These are phyloP conservation scores for Melanotus villosus DNA, from an alignment of 2,888 invertebrate genomes.

Conservation along the genomic window DNA sequence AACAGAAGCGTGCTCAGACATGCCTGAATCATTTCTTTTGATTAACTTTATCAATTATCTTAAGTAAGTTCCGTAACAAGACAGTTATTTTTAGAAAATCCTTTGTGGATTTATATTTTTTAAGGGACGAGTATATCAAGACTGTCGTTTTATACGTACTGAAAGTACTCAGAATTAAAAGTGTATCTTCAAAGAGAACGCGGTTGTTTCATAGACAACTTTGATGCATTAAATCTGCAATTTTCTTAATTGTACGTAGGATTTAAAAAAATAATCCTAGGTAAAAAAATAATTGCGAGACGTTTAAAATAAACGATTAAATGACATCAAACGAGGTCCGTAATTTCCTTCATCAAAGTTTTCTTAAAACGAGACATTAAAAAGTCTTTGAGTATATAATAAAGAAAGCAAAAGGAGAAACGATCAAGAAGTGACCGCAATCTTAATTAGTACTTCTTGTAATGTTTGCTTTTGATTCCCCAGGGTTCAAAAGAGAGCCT, in stretches of 20 bases:
- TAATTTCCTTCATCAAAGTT: not conserved
- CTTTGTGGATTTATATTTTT: constrained; percentile 22
- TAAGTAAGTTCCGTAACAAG: constrained; percentile 40
- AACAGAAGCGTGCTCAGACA: constrained; percentile 49
- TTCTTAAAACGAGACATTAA: not conserved
- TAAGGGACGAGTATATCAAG: not conserved
- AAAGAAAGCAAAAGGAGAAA: not conserved
- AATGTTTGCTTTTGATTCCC: constrained; percentile 22
- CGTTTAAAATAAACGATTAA: too few species aligned
- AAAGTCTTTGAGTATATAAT: not conserved
- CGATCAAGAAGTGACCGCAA: constrained; percentile 29
- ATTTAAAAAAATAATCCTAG: too few species aligned
- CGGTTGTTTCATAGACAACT: constrained; percentile 13
- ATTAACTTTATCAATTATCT: constrained; percentile 49
- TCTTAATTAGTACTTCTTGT: constrained; percentile 36
- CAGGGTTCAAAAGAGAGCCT: constrained; percentile 27
- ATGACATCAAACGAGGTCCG: too few species aligned
- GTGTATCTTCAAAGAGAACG: constrained; percentile 24
- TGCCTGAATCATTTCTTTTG: constrained; percentile 51
- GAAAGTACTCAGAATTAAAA: constrained; percentile 41
- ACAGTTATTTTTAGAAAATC: constrained; percentile 23
- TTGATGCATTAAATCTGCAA: not conserved
- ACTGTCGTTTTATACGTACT: not conserved
- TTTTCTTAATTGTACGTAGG: not conserved
- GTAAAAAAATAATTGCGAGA: too few species aligned